Percentiles rank a stretch among this genome's conserved stretches.
Evolutionary conservation across 92 coral and sea anemone species (phyloP).

Genomic region (Muricea muricata): DNA sequence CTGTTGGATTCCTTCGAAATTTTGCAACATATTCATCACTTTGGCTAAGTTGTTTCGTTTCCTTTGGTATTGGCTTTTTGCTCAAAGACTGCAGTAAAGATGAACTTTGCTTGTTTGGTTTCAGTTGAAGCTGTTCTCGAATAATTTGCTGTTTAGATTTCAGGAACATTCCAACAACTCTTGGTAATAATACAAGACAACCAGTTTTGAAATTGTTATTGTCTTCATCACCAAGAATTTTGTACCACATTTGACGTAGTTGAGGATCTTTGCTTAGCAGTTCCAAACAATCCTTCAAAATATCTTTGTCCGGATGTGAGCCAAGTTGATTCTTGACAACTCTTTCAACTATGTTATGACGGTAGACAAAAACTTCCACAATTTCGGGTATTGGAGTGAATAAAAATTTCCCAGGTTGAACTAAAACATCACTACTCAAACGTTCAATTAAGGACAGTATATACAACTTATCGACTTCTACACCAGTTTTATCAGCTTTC

Average conservation of each 20-base stretch:
- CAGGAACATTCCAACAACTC: constrained; percentile 5
- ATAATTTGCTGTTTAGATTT: too few relatives aligned
- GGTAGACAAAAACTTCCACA: neutral
- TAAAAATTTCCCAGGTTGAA: constrained; percentile 8
- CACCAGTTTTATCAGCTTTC: neutral
- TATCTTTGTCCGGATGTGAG: neutral
- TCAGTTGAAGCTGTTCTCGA: constrained; percentile 9
- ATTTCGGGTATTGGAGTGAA: constrained; percentile 1
- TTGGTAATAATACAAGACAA: neutral
- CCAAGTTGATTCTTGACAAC: neutral
- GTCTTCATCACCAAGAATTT: neutral
- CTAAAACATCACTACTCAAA: neutral
- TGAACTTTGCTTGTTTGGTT: neutral
- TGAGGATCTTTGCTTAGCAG: neutral
- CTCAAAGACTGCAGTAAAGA: neutral
- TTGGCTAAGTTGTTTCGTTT: neutral
- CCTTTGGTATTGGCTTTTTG: neutral
- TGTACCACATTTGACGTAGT: neutral
- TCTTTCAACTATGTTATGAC: neutral
- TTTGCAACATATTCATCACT: neutral
- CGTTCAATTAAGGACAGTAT: neutral
- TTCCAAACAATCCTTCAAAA: constrained; percentile 4
- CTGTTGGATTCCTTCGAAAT: neutral
- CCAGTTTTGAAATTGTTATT: neutral
- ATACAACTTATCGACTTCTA: neutral